These are phyloP conservation scores for Myiozetetes cayanensis DNA, from an alignment of 2,113 vertebrate species.

Conservation along the genomic window DNA sequence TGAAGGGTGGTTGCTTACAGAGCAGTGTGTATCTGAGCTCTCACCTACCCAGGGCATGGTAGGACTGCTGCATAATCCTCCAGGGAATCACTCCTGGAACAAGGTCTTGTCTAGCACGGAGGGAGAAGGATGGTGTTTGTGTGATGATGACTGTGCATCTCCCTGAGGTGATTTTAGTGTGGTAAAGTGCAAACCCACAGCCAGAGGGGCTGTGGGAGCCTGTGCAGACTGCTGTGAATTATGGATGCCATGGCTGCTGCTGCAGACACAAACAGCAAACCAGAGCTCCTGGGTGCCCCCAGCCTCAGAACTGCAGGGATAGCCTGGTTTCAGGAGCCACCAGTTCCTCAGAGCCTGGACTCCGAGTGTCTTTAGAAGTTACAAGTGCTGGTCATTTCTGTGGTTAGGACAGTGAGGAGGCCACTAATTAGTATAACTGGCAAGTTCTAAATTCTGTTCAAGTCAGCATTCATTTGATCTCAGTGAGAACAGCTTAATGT, in stretches of 20 bases:
- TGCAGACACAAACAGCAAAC: background rate
- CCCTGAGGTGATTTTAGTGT: background rate
- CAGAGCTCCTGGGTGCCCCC: background rate
- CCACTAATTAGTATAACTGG: background rate
- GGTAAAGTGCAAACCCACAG: background rate
- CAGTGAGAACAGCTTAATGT: background rate
- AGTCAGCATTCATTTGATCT: background rate
- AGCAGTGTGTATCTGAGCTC: background rate
- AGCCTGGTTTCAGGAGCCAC: background rate
- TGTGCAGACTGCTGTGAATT: background rate
- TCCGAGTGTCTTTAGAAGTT: background rate
- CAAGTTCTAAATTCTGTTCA: background rate
- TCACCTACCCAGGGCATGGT: background rate
- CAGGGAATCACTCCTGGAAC: background rate
- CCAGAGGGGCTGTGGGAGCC: background rate
- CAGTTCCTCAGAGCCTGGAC: background rate
- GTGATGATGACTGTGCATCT: fast-evolving
- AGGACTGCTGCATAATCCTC: background rate
- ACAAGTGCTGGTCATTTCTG: background rate
- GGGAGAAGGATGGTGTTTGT: background rate
- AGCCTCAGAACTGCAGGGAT: background rate
- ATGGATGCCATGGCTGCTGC: background rate
- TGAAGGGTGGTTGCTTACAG: background rate
- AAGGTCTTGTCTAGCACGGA: background rate
- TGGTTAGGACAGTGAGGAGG: background rate